Evolutionary conservation across 2,888 invertebrate genomes (phyloP), one percentile per base, ranked within the genome.

Genomic region (Tromatobia lineatoria): DNA sequence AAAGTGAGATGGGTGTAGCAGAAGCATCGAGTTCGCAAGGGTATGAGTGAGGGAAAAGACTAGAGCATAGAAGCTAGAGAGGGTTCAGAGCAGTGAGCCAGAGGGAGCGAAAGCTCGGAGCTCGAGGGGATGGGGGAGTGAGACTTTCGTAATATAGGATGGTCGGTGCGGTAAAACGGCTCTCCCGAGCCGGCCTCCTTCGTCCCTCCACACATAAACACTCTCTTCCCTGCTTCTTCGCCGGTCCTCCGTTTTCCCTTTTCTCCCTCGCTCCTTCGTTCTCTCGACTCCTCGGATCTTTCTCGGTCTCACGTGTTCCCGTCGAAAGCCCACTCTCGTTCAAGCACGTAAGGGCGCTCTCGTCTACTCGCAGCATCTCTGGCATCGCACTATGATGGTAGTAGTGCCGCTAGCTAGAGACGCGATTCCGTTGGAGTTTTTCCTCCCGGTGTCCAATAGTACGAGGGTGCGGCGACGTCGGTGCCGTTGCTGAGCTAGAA

Each of bases 61-160:
- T 84, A 81, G 85, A 82, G 82, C 66, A 79, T 59, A 64, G 52
- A 64, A 79, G 73, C 47, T 61, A 61, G 82, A 76, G 82, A 79
- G 80, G 83, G 79, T 85, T 85, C 85, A n/a, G 70, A 52, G 82
- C 66, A 79, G 38, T 38, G 85, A 84, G 81, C 84, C 81, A 81
- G 81, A 83, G 83, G 83, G 83, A 85, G 83, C 78, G 66, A 82
- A 83, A 80, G 80, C 83, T 70, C 64, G 50, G 71, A 77, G 80
- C 74, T 70, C 42, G 67, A 74, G 80, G 70, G 54, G 71, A 23
- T 61, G 91, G 80, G 71, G 66, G 57, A 66, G 34, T 52, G 91
- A 91, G 90, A 90, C 91, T 91, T 84, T 87, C 90, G 92, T 91
- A 91, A 92, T 92, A 92, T 92, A 91, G 91, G 90, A 91, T 91